Evolutionary conservation across 2,888 invertebrate species (phyloP).

Genomic region (Schizotus pectinicornis): DNA sequence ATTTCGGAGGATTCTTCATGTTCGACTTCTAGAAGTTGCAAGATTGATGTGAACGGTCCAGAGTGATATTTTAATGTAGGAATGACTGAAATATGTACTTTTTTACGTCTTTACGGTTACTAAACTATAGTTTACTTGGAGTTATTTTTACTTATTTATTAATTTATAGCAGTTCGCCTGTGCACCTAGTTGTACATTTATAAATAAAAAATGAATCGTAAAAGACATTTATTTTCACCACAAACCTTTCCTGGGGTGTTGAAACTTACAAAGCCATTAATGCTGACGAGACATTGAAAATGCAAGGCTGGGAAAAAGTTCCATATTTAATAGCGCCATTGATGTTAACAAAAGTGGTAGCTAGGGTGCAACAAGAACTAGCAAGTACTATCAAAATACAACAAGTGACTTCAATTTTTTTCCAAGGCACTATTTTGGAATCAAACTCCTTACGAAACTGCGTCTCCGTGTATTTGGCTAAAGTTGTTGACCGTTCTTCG

Average conservation of each 20-base stretch:
- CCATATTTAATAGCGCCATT: slow-evolving; percentile 68
- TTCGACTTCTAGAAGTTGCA: slow-evolving; percentile 49
- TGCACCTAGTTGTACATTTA: slow-evolving; percentile 9
- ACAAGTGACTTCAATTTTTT: slow-evolving; percentile 43
- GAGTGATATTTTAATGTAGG: slow-evolving; percentile 25
- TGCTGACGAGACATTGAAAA: slow-evolving; percentile 7
- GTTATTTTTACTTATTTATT: slow-evolving; percentile 18
- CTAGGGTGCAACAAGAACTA: slow-evolving; percentile 69
- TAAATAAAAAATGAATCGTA: slow-evolving; percentile 5
- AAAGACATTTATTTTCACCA: no score
- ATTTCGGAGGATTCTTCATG: slow-evolving; percentile 51
- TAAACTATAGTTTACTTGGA: slow-evolving; percentile 4
- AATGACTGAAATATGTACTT: slow-evolving; percentile 28
- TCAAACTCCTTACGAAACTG: neutral
- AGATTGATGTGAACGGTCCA: slow-evolving; percentile 6
- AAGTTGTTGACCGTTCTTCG: neutral
- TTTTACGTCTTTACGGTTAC: slow-evolving; percentile 16
- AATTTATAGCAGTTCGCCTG: slow-evolving; percentile 19
- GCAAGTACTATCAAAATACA: slow-evolving; percentile 65
- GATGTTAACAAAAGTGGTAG: slow-evolving; percentile 76
- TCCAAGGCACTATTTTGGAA: slow-evolving; percentile 17
- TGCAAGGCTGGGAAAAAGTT: slow-evolving; percentile 60
- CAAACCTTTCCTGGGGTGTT: no score
- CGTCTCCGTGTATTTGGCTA: neutral
- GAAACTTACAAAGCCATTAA: slow-evolving; percentile 8